These are phyloP conservation scores for Spilogale gracilis DNA, from an alignment of 2,113 vertebrate species.

Conservation along the genomic window DNA sequence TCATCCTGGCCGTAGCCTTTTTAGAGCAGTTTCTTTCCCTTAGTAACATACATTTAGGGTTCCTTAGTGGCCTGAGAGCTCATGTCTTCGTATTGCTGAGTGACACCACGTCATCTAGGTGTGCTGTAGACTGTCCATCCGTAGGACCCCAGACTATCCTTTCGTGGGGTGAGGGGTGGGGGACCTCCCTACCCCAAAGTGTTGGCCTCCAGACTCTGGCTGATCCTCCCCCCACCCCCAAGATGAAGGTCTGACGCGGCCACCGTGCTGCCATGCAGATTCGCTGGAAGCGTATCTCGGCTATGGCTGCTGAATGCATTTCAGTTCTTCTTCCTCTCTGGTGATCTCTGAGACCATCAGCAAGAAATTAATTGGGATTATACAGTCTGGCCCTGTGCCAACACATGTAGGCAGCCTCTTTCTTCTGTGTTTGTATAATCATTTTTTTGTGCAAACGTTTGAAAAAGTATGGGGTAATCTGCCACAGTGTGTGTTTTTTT, in stretches of 20 bases:
- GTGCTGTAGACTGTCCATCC: not conserved
- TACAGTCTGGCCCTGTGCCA: not conserved
- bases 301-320: not conserved
- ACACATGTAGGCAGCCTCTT: not conserved
- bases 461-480: not conserved
- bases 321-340: slow-evolving; percentile 25
- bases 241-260: not conserved
- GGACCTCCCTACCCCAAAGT: not conserved
- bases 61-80: not conserved
- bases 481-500: not conserved
- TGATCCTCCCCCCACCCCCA: not conserved
- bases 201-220: not conserved
- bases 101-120: not conserved
- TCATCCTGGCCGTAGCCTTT: not conserved
- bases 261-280: not conserved
- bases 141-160: not conserved
- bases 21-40: not conserved
- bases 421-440: accelerated
- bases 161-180: not conserved
- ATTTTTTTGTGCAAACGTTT: not conserved
- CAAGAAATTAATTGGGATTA: not conserved
- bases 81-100: not conserved
- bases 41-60: not conserved
- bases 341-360: not conserved
- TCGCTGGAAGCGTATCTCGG: not conserved